These are phyloP conservation scores for Notolabrus celidotus DNA, from an alignment of 2,797 vertebrate genomes.

Conservation along the genomic window DNA sequence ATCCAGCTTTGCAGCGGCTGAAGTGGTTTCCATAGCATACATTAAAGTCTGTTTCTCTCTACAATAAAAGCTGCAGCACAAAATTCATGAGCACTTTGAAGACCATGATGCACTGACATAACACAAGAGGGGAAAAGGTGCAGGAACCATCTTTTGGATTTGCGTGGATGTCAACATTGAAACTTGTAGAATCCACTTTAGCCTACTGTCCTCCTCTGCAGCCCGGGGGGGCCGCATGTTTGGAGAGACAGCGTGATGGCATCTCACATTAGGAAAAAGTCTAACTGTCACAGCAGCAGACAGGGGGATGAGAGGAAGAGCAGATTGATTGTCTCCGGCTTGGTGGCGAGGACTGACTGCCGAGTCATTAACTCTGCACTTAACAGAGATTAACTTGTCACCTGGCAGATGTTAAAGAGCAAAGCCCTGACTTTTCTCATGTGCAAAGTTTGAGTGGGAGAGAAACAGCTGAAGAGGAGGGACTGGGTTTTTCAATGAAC, in stretches of 20 bases:
- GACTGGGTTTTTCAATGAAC: slow-evolving; percentile 31
- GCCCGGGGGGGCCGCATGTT: slow-evolving; percentile 36
- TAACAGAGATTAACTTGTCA: slow-evolving; percentile 80
- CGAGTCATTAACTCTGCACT: slow-evolving; percentile 78
- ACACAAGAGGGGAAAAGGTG: slow-evolving; percentile 14
- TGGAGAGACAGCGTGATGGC: slow-evolving; percentile 54
- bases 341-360: slow-evolving; percentile 65
- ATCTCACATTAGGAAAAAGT: slow-evolving; percentile 59
- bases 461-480: slow-evolving; percentile 23
- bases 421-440: slow-evolving; percentile 60
- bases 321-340: slow-evolving; percentile 72
- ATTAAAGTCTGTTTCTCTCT: slow-evolving; percentile 20
- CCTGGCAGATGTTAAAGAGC: slow-evolving; percentile 66
- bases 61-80: slow-evolving; percentile 8
- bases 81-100: slow-evolving; percentile 33
- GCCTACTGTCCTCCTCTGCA: slow-evolving; percentile 35
- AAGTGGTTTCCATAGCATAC: slow-evolving; percentile 1
- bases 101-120: slow-evolving; percentile 18
- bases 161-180: slow-evolving; percentile 47
- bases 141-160: slow-evolving; percentile 25
- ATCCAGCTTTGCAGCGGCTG: slow-evolving; percentile 5
- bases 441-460: slow-evolving; percentile 41
- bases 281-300: slow-evolving; percentile 55
- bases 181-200: slow-evolving; percentile 32
- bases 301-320: slow-evolving; percentile 56